Evolutionary conservation across 1,140 invertebrate species (phyloP), one percentile per base, ranked within the genome.

Genomic region (Pseudoatta argentina): DNA sequence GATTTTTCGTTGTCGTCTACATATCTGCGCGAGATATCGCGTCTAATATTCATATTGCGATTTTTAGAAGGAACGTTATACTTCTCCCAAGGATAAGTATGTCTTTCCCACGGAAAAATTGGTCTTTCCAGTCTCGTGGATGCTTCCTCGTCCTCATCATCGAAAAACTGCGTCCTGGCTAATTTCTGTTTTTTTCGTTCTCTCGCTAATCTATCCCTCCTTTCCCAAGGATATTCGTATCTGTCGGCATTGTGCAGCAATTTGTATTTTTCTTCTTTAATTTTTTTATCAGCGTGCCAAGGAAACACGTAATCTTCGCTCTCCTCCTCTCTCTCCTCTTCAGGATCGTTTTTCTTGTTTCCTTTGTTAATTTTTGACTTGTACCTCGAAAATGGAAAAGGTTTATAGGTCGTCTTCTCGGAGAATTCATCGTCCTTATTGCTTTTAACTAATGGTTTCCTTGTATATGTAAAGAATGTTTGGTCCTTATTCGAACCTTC

Each of bases 201-300:
- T n/a, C 51, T 69, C 0, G 79, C 86, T 39, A 92, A n/a, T 53
- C 92, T 88, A 51, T 93, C 91, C 73, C 93, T 87, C 12, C 66
- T 92, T 10, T 94, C 94, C 94, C 94, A 94, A 7, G 94, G 94
- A 87, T 87, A 94, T 61, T 94, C 93, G 57, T 92, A 92, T 44
- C 87, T 90, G n/a, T 83, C 76, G 48, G 85, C 14, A 51, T 39
- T 8, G 0, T 51, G 18, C 44, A 75, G n/a, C 55, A 44, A 59
- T 24, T 16, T 64, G 12, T 16, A 51, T 16, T 88, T 55, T 2
- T 89, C 44, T 5, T 85, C 51, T 16, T 91, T 91, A 4, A 87
- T 39, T n/a, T 87, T 63, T n/a, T 91, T 89, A 24, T 92, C 83
- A 8, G 34, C 83, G 2, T 93, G 86, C 94, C 94, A 94, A 3